phyloP scores from a whole-genome alignment of 37 sponge, comb jelly and placozoan genomes.

The Lycopodina hypogea region DNA sequence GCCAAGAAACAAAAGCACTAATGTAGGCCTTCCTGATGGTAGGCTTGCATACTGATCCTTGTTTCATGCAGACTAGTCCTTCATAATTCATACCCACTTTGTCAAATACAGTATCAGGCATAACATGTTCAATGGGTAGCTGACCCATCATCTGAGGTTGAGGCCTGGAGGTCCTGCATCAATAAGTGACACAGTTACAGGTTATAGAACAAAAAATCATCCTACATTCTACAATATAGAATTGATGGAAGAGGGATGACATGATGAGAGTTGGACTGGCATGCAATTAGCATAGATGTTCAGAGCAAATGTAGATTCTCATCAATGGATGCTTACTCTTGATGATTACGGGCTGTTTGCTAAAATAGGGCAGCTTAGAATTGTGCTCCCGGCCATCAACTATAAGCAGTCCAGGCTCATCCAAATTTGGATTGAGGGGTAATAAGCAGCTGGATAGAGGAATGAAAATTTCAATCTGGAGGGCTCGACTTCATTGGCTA shows the following conservation, averaged over 20 bases:
- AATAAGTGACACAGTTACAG: slow-evolving; percentile 21
- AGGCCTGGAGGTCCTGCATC: slow-evolving; percentile 26
- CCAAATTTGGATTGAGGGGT: slow-evolving; percentile 25
- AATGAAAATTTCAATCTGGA: background rate
- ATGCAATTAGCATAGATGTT: slow-evolving; percentile 29
- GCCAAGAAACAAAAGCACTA: slow-evolving; percentile 42
- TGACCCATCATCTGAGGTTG: slow-evolving; percentile 17
- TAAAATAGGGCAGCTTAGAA: slow-evolving; percentile 14
- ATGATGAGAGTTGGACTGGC: slow-evolving; percentile 22
- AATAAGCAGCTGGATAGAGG: background rate
- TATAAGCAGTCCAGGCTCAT: slow-evolving; percentile 23
- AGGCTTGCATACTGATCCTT: slow-evolving; percentile 3
- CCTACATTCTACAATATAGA: slow-evolving; percentile 8
- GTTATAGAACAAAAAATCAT: slow-evolving; percentile 14
- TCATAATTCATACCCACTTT: slow-evolving; percentile 57
- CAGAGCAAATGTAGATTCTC: slow-evolving; percentile 20
- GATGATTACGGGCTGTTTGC: slow-evolving; percentile 30
- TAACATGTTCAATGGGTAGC: slow-evolving; percentile 36
- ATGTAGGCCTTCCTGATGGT: slow-evolving; percentile 24
- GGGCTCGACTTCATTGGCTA: background rate
- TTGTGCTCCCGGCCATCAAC: slow-evolving; percentile 37
- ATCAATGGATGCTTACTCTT: slow-evolving; percentile 21
- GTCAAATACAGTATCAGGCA: slow-evolving; percentile 36
- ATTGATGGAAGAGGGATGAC: slow-evolving; percentile 14
- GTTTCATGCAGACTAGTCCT: slow-evolving; percentile 28